Base-by-base conservation (phyloP, 2,113 vertebrate genomes). In the Bufo bufo region DNA sequence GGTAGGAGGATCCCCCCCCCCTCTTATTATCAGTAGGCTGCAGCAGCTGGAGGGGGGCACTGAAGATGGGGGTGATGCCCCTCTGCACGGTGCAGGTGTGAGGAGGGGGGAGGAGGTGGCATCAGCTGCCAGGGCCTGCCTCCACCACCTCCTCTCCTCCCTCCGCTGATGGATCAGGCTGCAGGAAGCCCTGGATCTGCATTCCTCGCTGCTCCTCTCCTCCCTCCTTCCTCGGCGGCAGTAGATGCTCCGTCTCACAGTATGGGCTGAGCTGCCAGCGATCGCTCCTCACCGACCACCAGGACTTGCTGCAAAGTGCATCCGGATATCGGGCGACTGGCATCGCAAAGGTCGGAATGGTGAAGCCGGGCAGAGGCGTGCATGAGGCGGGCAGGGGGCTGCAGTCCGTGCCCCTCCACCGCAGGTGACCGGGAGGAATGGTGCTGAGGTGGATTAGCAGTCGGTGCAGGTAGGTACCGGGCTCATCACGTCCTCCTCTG, bases 311-410 rank as follows among this genome's bases (percentile, higher is more conserved):
- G 86, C 71, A 89, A 90, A 85, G 92, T 45, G 91, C 90, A 96
- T 97, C 97, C 89, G 77, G 94, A 92, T 7, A 12, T 3, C 8
- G 13, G 13, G 56, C 8, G 13, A 12, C 56, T 3, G 93, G 87
- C 92, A 90, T 95, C 95, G 94, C 94, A 96, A 95, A 96, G 95
- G 95, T 96, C 71, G 89, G 83, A 79, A 89, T 88, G 85, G 59
- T 72, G 59, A 33, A 50, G 81, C 85, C 82, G 84, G 86, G 91
- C 92, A 91, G 90, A 52, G 86, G 43, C 66, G 43, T 82, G 54
- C 23, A 17, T 19, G 66, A 58, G 16, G 45, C 66, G 33, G 61
- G 63, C 77, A 56, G 66, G 79, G 52, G 78, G 52, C 6, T 80
- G 77, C 80, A 59, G 16, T 47, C 59, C 45, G n/a, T 65, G 82